Evolutionary conservation across 53 echinoderm and acorn worm genomes (phyloP), one percentile per base, ranked within the genome.

Genomic region (Henricia sp.): DNA sequence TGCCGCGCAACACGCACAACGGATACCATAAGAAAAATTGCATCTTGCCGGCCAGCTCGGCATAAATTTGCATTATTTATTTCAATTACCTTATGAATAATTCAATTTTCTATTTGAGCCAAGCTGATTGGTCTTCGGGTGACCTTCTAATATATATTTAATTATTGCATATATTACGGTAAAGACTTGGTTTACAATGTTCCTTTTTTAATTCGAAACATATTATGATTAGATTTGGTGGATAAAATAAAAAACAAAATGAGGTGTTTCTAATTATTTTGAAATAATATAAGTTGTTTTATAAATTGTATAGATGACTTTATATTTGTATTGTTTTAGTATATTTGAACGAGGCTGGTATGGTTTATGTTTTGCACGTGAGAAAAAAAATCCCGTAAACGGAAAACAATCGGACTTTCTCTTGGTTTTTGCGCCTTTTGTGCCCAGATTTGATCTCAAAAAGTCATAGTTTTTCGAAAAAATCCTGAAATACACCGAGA

Each of bases 391-490:
- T 77, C 44, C 17, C 6, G 14, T 41, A 77, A 77, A 77, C 44
- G 58, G 58, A 60, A 77, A 77, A 77, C 77, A 77, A 77, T 59
- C 77, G 9, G 58, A 77, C 60, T 59, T 77, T 77, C 77, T 59
- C 77, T 77, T 25, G 32, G 16, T 77, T 76, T 71, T 77, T 43
- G 43, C 30, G 17, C 9, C 21, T 39, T 27, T 77, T 77, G 58
- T 16, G n/a, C 5, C 71, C 2, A 33, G 60, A 58, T 25, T 39
- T 59, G 24, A 59, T 28, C 30, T 19, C 21, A n/a, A 67, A 12
- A 26, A 38, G 37, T 37, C 51, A 8, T 24, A 74, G 37, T 77
- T 77, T 59, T 59, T 8, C 38, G 42, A 12, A 44, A 35, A 71
- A 71, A 24, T 27, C 29, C n/a, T 41, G 51, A 46, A 71, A 71